Percentiles rank a stretch among this genome's conserved stretches.
phyloP scores from a whole-genome alignment of 2,888 invertebrate genomes.

The Drosophila conformis region DNA sequence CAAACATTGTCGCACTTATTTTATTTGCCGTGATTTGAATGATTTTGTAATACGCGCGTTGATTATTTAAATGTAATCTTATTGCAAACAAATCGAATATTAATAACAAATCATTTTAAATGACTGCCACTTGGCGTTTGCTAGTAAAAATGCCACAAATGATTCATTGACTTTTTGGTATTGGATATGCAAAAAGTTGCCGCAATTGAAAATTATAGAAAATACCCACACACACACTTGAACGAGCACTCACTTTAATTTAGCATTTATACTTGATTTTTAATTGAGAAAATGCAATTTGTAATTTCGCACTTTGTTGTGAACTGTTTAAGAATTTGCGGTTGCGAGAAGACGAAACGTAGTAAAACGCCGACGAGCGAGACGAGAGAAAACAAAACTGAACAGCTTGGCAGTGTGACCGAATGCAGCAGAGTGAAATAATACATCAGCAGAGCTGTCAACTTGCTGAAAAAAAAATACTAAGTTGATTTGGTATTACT shows the following conservation, averaged over 20 bases:
- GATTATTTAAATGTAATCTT: constrained; percentile 45
- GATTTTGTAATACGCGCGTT: constrained; percentile 81
- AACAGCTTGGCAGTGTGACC: constrained; percentile 35
- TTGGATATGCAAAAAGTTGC: constrained; percentile 57
- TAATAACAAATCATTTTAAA: constrained; percentile 25
- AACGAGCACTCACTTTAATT: constrained; percentile 54
- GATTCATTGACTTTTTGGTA: constrained; percentile 53
- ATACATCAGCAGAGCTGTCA: constrained; percentile 8
- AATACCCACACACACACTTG: constrained; percentile 38
- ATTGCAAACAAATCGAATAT: constrained; percentile 24
- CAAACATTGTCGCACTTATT: constrained; percentile 73
- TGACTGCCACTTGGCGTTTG: constrained; percentile 37
- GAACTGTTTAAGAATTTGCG: constrained; percentile 66
- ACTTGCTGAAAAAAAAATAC: constrained; percentile 16
- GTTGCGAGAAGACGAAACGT: constrained; percentile 74
- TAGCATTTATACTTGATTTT: constrained; percentile 38
- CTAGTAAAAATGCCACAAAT: constrained; percentile 32
- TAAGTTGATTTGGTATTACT: background rate
- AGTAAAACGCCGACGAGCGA: constrained; percentile 75
- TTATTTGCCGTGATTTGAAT: constrained; percentile 79
- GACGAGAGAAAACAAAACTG: constrained; percentile 70
- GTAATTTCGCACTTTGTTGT: constrained; percentile 59
- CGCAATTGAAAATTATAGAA: constrained; percentile 51
- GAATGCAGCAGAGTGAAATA: constrained; percentile 22
- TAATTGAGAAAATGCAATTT: constrained; percentile 52